Evolutionary conservation across 2,888 invertebrate species (phyloP).

Genomic region (Chaetoderma sp.): DNA sequence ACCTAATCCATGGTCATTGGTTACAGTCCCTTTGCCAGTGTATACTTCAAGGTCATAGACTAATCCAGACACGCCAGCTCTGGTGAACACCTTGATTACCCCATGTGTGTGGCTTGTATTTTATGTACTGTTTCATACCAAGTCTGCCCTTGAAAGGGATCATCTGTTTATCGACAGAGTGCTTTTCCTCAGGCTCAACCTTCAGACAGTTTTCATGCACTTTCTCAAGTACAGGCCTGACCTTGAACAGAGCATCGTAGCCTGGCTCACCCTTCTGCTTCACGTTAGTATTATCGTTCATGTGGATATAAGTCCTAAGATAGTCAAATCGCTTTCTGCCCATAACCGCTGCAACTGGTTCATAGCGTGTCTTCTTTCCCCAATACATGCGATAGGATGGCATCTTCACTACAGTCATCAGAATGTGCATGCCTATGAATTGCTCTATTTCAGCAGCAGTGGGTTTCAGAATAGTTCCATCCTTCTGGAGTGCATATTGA

Average conservation of each 20-base stretch:
- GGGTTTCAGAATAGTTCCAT: slow-evolving; percentile 5
- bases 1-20: neutral
- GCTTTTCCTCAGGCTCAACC: slow-evolving; percentile 48
- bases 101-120: slow-evolving; percentile 23
- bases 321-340: slow-evolving; percentile 24
- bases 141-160: slow-evolving; percentile 52
- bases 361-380: slow-evolving; percentile 20
- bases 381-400: slow-evolving; percentile 23
- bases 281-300: slow-evolving; percentile 18
- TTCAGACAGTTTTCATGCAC: slow-evolving; percentile 33
- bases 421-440: slow-evolving; percentile 30
- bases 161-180: slow-evolving; percentile 52
- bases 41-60: slow-evolving; percentile 32
- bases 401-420: slow-evolving; percentile 31
- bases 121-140: slow-evolving; percentile 29
- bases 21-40: slow-evolving; percentile 7
- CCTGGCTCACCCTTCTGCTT: neutral
- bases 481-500: slow-evolving; percentile 12
- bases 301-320: slow-evolving; percentile 13
- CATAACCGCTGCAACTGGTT: slow-evolving; percentile 25
- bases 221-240: slow-evolving; percentile 29
- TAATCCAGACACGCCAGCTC: slow-evolving; percentile 20
- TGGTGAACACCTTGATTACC: slow-evolving; percentile 28
- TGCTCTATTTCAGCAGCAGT: slow-evolving; percentile 23
- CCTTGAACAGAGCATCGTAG: slow-evolving; percentile 31